These are phyloP conservation scores for Rhimphoctona megacephalus DNA, from an alignment of 2,888 invertebrate genomes.

Conservation along the genomic window DNA sequence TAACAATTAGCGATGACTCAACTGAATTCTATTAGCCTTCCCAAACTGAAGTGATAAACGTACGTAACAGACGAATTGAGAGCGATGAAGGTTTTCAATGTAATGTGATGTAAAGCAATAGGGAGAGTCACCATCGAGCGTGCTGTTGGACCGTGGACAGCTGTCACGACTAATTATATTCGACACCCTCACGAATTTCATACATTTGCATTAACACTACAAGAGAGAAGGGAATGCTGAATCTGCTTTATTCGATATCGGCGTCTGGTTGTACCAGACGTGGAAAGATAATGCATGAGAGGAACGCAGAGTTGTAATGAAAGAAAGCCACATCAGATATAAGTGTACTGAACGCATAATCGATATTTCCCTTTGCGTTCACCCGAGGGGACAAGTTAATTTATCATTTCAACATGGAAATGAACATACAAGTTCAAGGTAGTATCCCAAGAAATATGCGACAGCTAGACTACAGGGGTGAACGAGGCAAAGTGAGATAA, in stretches of 20 bases:
- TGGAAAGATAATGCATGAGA: slow-evolving; percentile 2
- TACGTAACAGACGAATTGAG: neutral
- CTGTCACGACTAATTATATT: slow-evolving; percentile 55
- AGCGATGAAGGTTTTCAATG: slow-evolving; percentile 31
- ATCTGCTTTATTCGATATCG: slow-evolving; percentile 22
- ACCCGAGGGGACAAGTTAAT: slow-evolving; percentile 20
- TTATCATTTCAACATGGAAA: neutral
- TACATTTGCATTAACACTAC: slow-evolving; percentile 53
- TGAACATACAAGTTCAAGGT: neutral
- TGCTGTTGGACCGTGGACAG: slow-evolving; percentile 46
- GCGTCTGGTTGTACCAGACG: neutral
- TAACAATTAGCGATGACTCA: slow-evolving; percentile 30
- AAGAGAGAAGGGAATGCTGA: too few species aligned
- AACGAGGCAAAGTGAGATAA: too few species aligned
- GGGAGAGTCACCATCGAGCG: slow-evolving; percentile 20
- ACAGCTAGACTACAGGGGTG: too few species aligned
- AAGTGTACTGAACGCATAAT: slow-evolving; percentile 31
- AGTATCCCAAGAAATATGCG: neutral
- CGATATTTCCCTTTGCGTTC: slow-evolving; percentile 17
- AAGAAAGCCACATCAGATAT: neutral
- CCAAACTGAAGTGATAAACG: slow-evolving; percentile 5
- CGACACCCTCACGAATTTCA: slow-evolving; percentile 35
- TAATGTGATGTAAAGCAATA: slow-evolving; percentile 36
- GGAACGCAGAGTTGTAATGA: neutral
- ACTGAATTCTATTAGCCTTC: slow-evolving; percentile 26